Percentiles rank a stretch among this genome's conserved stretches.
phyloP scores from a whole-genome alignment of 2,113 vertebrate species.

The Panthera tigris region DNA sequence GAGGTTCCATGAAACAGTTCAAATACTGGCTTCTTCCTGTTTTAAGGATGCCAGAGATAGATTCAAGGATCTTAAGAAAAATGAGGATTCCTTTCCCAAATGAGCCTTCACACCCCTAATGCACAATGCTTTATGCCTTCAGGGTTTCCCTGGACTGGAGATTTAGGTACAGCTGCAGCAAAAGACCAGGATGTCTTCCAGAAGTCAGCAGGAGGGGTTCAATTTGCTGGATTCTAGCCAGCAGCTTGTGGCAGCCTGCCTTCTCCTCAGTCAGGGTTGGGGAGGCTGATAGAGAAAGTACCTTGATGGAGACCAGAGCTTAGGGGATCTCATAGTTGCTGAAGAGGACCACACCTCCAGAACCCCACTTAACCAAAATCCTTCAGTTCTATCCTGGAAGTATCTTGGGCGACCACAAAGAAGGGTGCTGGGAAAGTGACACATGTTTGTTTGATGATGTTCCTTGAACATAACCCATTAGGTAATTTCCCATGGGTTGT shows the following conservation, averaged over 20 bases:
- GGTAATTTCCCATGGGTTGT: constrained; percentile 31
- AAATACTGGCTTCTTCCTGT: neutral
- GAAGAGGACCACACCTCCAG: neutral
- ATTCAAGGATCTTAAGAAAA: neutral
- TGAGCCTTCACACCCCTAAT: neutral
- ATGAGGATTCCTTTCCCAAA: neutral
- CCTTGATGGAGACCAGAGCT: neutral
- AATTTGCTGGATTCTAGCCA: neutral
- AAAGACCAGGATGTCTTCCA: neutral
- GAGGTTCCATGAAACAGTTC: neutral
- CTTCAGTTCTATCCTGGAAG: neutral
- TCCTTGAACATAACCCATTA: constrained; percentile 26
- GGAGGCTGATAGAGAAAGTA: neutral
- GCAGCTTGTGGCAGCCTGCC: neutral
- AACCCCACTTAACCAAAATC: neutral
- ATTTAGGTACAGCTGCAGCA: neutral
- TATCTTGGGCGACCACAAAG: neutral
- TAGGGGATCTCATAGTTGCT: neutral
- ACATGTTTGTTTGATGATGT: neutral
- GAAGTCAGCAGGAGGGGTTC: neutral
- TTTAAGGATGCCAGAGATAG: neutral
- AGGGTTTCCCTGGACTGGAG: neutral
- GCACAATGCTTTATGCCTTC: neutral
- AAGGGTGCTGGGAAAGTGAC: neutral
- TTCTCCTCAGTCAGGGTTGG: neutral